phyloP scores from a whole-genome alignment of 2,888 invertebrate genomes.

The Patella depressa region DNA sequence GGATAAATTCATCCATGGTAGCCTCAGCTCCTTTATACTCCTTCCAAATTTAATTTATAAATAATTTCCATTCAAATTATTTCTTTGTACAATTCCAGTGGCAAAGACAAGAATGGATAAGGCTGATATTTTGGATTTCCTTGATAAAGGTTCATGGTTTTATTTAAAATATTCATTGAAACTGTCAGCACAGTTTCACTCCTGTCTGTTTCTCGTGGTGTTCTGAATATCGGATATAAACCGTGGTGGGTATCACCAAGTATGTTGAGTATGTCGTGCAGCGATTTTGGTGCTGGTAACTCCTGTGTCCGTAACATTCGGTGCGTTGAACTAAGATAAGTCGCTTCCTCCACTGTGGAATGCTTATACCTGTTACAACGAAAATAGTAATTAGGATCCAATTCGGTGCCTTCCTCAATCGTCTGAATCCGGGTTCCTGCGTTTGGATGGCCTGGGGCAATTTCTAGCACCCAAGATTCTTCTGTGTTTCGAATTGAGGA shows the following conservation, averaged over 20 bases:
- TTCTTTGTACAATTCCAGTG: no score
- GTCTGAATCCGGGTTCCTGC: conserved; percentile 4
- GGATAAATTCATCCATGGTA: conserved; percentile 61
- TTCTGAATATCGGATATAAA: conserved; percentile 16
- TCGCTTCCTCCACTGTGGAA: not conserved
- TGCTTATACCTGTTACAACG: conserved; percentile 17
- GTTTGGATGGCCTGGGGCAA: not conserved
- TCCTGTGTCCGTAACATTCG: not conserved
- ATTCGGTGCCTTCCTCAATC: conserved; percentile 1
- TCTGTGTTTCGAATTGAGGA: conserved; percentile 10
- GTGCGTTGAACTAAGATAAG: conserved; percentile 1
- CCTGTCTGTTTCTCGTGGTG: conserved; percentile 13
- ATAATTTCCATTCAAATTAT: no score
- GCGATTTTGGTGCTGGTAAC: conserved; percentile 2
- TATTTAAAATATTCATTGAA: conserved; percentile 15
- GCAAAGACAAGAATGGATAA: not conserved
- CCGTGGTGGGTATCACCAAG: conserved; percentile 15
- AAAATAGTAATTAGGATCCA: conserved; percentile 13
- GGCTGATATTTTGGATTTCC: conserved; percentile 11
- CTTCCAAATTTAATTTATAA: conserved; percentile 50
- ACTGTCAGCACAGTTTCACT: conserved; percentile 10
- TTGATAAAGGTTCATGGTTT: conserved; percentile 9
- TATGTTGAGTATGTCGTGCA: conserved; percentile 8
- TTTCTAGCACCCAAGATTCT: conserved; percentile 10
- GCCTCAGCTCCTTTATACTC: conserved; percentile 56